phyloP scores from a whole-genome alignment of 2,113 vertebrate species.

The Riparia riparia region DNA sequence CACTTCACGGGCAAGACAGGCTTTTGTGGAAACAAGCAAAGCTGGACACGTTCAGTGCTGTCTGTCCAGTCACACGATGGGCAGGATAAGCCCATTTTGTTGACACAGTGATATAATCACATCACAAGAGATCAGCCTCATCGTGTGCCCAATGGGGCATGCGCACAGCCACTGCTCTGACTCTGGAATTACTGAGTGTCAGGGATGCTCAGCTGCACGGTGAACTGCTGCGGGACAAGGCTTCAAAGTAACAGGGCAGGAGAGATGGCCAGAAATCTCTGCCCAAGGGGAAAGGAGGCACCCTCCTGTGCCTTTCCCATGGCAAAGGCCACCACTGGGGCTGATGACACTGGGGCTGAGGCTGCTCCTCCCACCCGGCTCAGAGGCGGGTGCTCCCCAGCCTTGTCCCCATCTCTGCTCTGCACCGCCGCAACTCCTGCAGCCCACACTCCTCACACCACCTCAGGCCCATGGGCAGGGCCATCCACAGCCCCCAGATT shows the following conservation, averaged over 20 bases:
- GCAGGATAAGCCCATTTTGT: conserved; percentile 18
- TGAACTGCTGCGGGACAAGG: neutral
- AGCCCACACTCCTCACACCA: neutral
- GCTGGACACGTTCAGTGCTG: neutral
- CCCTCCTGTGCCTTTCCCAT: neutral
- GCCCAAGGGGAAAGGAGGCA: neutral
- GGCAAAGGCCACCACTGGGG: accelerated
- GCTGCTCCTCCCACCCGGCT: accelerated
- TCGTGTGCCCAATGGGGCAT: neutral
- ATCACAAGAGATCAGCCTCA: conserved; percentile 42
- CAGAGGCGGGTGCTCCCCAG: neutral
- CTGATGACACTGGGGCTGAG: neutral
- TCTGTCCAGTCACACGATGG: neutral
- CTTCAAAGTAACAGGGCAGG: neutral
- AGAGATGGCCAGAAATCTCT: neutral
- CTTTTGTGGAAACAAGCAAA: neutral
- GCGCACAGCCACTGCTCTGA: neutral
- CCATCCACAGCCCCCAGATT: neutral
- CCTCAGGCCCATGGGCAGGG: neutral
- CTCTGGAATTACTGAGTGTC: neutral
- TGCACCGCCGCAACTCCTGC: neutral
- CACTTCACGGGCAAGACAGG: neutral
- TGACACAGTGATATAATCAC: conserved; percentile 4
- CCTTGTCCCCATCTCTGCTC: neutral
- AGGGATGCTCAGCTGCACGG: neutral